Conservation (phyloP, 2,113 vertebrate genomes). For the Amazona guildingii region DNA sequence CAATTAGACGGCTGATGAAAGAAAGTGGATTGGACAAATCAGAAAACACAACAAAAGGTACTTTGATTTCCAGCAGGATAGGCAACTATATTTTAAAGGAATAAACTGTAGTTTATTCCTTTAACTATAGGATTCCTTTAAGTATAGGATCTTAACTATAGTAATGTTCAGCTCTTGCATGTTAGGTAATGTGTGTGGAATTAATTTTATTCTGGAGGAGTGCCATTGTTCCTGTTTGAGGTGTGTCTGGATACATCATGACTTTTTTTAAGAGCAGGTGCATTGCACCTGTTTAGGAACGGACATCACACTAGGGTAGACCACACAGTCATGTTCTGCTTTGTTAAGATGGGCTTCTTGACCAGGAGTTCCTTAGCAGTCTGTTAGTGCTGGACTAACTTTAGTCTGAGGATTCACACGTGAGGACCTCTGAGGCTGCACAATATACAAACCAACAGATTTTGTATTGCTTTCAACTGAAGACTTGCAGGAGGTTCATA, state of each 20-base stretch:
- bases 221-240: background rate
- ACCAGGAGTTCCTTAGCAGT: background rate
- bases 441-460: background rate
- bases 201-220: background rate
- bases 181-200: background rate
- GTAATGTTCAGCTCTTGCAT: background rate
- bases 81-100: background rate
- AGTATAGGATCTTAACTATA: background rate
- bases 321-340: background rate
- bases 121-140: background rate
- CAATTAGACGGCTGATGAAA: conserved; percentile 89
- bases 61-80: background rate
- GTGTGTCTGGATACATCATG: background rate
- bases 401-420: background rate
- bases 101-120: background rate
- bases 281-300: no score
- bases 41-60: conserved; percentile 75
- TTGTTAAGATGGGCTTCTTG: background rate
- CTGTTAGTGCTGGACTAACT: background rate
- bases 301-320: background rate
- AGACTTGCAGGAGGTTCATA: background rate
- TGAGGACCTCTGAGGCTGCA: background rate
- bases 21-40: conserved; percentile 89
- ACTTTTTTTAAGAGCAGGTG: background rate
- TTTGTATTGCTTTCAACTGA: background rate